Base-by-base conservation (phyloP, 2,797 vertebrate species). In the Pipistrellus pipistrellus region DNA sequence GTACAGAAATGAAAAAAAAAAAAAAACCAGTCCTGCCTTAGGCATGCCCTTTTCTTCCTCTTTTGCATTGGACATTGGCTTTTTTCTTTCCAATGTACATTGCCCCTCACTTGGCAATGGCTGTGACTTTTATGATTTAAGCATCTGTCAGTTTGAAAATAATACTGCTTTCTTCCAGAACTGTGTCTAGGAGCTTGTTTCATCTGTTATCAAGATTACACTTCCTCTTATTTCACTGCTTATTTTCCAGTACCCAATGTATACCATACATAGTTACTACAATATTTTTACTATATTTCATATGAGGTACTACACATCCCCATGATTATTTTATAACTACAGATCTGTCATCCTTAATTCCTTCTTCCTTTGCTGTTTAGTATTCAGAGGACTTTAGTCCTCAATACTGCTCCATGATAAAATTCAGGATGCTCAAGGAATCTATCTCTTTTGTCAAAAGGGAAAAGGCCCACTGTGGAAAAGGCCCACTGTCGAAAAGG, bases 171-270 rank as follows among this genome's bases (percentile, higher is more conserved):
- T 48, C 17, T 27, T 17, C 41, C 12, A 81, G 66, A 76, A 77
- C 30, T 96, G 11, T 88, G 59, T 94, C 55, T 91, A 64, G 17
- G 18, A 91, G 53, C 69, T 95, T 93, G 82, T 72, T 89, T 92
- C 69, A 94, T 91, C 73, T 46, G 32, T 93, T 89, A 32, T 85
- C 30, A 72, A 68, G 69, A 85, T 57, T 62, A 35, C 2, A 64
- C 69, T 72, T 90, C 25, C 48, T 81, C 23, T 64, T 77, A 95
- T 89, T 88, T 97, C 66, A 76, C 21, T 75, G 17, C 20, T 53
- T 18, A 51, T 53, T 53, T 53, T 76, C 46, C 73, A 76, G 30
- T 51, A 32, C 30, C 46, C 46, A 48, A 6, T 30, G 48, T n/a
- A 30, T 6, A 32, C 5, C 73, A 51, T 76, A 76, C 46, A 51